Evolutionary conservation across 2,888 invertebrate species (phyloP).

Genomic region (Limnephilus marmoratus): DNA sequence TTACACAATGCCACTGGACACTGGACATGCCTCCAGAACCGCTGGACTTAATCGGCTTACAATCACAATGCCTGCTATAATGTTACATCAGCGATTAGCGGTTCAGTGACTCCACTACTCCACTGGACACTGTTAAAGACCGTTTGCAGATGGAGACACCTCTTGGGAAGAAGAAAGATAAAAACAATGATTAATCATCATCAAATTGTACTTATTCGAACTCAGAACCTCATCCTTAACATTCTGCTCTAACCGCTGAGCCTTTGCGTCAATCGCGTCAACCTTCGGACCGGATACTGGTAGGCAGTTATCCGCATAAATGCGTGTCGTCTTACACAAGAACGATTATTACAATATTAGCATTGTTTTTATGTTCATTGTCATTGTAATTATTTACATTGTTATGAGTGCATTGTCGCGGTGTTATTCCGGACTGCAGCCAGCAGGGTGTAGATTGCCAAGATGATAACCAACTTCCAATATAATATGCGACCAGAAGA

Average conservation of each 20-base stretch:
- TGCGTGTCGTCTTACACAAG: too few species aligned
- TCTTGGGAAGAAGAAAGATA: background rate
- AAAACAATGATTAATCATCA: background rate
- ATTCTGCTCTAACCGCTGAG: background rate
- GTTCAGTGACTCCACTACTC: background rate
- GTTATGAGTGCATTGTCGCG: background rate
- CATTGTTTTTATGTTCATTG: background rate
- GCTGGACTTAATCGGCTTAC: background rate
- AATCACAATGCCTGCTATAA: background rate
- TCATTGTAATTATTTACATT: background rate
- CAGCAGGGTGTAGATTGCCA: background rate
- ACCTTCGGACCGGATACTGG: background rate
- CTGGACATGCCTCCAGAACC: background rate
- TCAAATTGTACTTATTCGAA: background rate
- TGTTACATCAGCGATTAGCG: background rate
- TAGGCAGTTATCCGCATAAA: too few species aligned
- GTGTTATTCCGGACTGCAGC: background rate
- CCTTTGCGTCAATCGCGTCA: background rate
- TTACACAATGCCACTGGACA: conserved; percentile 19
- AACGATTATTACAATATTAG: background rate
- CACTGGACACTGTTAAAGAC: background rate
- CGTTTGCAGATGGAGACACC: background rate
- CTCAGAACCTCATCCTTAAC: background rate
- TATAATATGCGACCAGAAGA: too few species aligned
- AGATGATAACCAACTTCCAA: background rate